Base-by-base conservation (phyloP, 2,113 vertebrate genomes). In the Ptyas mucosa region DNA sequence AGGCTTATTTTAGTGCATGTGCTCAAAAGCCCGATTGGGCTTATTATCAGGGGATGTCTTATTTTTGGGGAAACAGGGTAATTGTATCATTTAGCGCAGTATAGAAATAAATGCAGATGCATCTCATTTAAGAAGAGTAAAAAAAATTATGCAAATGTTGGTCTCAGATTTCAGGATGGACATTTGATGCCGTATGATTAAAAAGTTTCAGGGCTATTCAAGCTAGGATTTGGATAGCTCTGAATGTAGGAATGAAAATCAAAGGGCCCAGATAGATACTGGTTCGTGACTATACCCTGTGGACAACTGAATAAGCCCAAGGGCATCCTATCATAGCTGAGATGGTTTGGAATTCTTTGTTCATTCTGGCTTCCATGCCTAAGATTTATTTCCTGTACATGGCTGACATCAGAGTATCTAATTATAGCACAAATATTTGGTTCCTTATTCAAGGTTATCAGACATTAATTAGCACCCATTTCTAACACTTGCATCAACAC, bases 21-120 rank as follows among this genome's bases (percentile, higher is more conserved):
- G 43, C 43, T 43, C 43, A 43, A 43, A 43, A 43, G 43, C 43
- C 43, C 43, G 43, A 43, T 43, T 43, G 43, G 43, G 43, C 43
- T 43, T 43, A 43, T 43, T 43, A 43, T 43, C 43, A 43, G 43
- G 43, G 43, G 43, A 46, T 46, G 43, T 46, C 43, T 46, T 46
- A 4, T 46, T 46, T 46, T 46, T 46, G 43, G 43, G 43, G 43
- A 46, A 46, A 46, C 43, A 46, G 43, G 43, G 43, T 46, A 90
- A 53, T 8, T 88, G 54, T 4, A 94, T 15, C 51, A 92, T 54
- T 92, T 52, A 95, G 88, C 55, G 57, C 85, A 94, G 85, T 92
- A 94, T 93, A 95, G 89, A 96, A 95, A 64, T 39, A 46, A 85
- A 89, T 7, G 58, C 53, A 94, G 43, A 57, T 93, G 52, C 24